phyloP scores from a whole-genome alignment of 2,797 vertebrate species.

The Lindbergichthys nudifrons region DNA sequence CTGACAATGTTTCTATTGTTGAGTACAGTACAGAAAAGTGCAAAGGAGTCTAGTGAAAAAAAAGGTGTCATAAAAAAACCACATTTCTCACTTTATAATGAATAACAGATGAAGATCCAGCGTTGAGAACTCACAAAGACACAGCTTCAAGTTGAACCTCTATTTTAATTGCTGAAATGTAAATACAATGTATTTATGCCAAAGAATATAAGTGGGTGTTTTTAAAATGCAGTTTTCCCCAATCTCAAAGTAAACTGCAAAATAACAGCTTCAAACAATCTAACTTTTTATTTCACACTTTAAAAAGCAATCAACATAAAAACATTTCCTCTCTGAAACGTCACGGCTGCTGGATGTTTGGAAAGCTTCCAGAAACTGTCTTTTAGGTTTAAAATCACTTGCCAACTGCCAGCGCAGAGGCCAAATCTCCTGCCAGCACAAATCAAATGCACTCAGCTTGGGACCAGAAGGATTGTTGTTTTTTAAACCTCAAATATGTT shows the following conservation, averaged over 20 bases:
- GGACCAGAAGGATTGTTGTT: background rate
- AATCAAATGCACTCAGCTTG: background rate
- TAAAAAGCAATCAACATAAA: background rate
- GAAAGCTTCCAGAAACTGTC: conserved; percentile 1
- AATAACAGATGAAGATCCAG: too few species aligned
- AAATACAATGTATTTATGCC: too few species aligned
- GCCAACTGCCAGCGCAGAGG: background rate
- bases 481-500: background rate
- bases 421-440: conserved; percentile 12
- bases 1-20: too few species aligned
- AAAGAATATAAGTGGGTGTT: too few species aligned
- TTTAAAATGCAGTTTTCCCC: background rate
- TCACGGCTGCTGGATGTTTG: background rate
- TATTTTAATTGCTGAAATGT: too few species aligned
- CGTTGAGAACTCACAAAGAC: too few species aligned
- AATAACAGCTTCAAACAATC: background rate
- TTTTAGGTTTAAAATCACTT: conserved; percentile 5
- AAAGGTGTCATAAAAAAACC: too few species aligned
- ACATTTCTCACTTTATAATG: too few species aligned
- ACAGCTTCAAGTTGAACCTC: too few species aligned
- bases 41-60: too few species aligned
- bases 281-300: background rate
- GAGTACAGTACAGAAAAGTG: too few species aligned
- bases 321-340: background rate
- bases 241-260: background rate